Evolutionary conservation across 1,140 invertebrate genomes (phyloP).

Genomic region (Sarcophaga bullata): DNA sequence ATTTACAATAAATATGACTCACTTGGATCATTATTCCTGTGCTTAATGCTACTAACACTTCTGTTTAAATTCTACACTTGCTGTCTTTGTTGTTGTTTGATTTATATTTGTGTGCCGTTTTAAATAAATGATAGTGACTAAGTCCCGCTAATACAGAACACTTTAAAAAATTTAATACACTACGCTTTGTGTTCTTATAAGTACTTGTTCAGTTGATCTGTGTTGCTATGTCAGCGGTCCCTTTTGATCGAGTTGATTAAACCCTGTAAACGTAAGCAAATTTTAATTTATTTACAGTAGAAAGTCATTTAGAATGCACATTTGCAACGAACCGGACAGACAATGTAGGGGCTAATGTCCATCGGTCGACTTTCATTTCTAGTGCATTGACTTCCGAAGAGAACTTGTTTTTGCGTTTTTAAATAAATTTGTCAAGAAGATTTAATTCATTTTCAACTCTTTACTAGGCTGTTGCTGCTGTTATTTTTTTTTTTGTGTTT

Average conservation of each 20-base stretch:
- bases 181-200: no score
- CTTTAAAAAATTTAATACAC: no score
- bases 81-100: no score
- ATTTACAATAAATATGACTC: no score
- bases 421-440: neutral
- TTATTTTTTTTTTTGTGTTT: neutral
- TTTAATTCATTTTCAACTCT: neutral
- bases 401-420: neutral
- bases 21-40: no score
- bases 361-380: neutral
- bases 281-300: neutral
- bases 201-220: neutral
- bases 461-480: neutral
- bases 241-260: constrained; percentile 13
- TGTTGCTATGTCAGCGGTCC: neutral
- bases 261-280: neutral
- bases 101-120: no score
- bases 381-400: neutral
- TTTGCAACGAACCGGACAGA: neutral
- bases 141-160: no score
- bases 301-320: neutral
- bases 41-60: no score
- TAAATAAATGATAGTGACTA: no score
- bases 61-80: no score
- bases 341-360: neutral